Base-by-base conservation (phyloP, 2,888 invertebrate species). In the Cephus pulcher region DNA sequence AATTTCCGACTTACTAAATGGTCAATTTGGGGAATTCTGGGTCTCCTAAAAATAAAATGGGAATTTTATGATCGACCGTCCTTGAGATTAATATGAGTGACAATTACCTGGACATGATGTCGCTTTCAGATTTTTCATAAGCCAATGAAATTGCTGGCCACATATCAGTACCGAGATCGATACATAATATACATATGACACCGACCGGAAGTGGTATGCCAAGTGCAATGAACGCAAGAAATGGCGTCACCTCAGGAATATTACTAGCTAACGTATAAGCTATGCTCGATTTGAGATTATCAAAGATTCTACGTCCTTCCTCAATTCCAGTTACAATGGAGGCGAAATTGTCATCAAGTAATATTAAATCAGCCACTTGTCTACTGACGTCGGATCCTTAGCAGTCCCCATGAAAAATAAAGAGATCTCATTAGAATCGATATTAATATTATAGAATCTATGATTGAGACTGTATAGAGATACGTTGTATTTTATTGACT, bases 111-210 rank as follows among this genome's bases (percentile, higher is more conserved):
- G 81, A 93, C 96, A 96, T 96, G 81, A 96, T 96, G 87, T 96
- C 96, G 75, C 94, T 93, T 89, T 96, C 96, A 0, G 96, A 94
- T 80, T 94, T 93, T 90, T 96, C 96, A 86, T 96, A 96, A 4
- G 96, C 96, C 80, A 96, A 92, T 82, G 96, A 96, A 91, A 96
- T 96, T 68, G 96, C 96, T 0, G 96, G 96, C 89, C 94, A 94
- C 91, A 96, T 93, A 91, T 96, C 96, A 11, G 96, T 96, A 74
- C 96, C 96, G 79, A 97, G 93, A 90, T 97, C 97, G 84, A 97
- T 95, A 86, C 96, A 95, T 79, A 95, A 91, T 82, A 95, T 94
- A 79, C 93, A 93, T 82, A 94, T 93, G 76, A 94, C 93, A 75
- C 94, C 93, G 4, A 94, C 90, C 0, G 94, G 93, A n/a, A 94